These are phyloP conservation scores for Myotis yumanensis DNA, from an alignment of 2,113 vertebrate species.

Conservation along the genomic window DNA sequence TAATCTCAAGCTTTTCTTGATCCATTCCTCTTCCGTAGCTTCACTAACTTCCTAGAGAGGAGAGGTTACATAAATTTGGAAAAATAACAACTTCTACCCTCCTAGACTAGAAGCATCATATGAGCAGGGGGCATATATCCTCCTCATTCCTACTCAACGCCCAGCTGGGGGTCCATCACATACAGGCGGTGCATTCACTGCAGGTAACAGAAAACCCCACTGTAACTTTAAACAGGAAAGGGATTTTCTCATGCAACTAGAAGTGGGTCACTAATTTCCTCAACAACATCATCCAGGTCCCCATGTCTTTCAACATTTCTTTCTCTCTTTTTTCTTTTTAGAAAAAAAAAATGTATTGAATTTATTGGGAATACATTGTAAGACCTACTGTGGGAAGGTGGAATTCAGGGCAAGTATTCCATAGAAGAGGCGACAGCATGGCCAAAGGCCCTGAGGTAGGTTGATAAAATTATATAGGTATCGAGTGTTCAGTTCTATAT, in stretches of 20 bases:
- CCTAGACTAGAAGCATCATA: background rate
- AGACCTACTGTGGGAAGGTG: background rate
- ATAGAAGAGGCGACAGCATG: background rate
- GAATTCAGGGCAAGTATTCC: background rate
- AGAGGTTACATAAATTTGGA: background rate
- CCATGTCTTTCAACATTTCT: background rate
- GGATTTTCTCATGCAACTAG: background rate
- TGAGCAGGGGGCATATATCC: background rate
- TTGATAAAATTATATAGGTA: background rate
- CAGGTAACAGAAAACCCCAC: background rate
- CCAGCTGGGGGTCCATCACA: rapidly evolving
- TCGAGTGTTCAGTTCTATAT: background rate
- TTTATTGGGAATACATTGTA: background rate
- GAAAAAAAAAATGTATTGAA: background rate
- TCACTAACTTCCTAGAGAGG: background rate
- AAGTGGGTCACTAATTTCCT: background rate
- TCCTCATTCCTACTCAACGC: background rate
- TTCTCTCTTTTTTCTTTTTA: background rate
- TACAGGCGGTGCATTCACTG: no score
- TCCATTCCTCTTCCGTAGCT: background rate
- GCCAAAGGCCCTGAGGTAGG: background rate
- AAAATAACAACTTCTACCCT: background rate
- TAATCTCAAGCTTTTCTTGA: background rate
- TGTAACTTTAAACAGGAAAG: background rate
- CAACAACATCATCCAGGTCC: background rate